A percentile compares a stretch with the other conserved stretches of the same genome.
Conservation (phyloP, 30 jellyfish, hydroid and myxozoan species). For the Aurelia aurita region DNA sequence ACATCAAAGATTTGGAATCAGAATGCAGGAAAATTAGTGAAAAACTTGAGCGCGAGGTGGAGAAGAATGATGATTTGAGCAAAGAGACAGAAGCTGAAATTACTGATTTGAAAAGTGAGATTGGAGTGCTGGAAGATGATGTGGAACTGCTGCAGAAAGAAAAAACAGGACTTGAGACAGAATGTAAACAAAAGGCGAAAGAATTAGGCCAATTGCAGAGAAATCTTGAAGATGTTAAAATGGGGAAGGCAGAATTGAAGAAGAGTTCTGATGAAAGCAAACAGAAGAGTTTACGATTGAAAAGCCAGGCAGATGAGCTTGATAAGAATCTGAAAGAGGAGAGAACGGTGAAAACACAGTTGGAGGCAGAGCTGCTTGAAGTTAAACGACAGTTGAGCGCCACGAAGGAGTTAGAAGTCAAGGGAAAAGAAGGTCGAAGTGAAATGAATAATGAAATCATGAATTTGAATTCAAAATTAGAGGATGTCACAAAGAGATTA, state of each 20-base stretch:
- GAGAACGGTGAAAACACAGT: not conserved
- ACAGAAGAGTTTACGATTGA: constrained; percentile 8
- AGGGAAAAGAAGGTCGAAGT: constrained; percentile 54
- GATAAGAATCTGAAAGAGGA: constrained; percentile 27
- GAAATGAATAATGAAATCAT: constrained; percentile 25
- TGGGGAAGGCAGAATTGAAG: constrained; percentile 4
- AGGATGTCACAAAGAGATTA: constrained; percentile 1
- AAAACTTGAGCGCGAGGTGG: constrained; percentile 1
- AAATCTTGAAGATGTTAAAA: constrained; percentile 18
- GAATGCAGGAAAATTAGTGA: constrained; percentile 33
- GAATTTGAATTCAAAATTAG: constrained; percentile 4
- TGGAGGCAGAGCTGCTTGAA: constrained; percentile 43
- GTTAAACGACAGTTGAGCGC: constrained; percentile 64
- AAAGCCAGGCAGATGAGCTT: constrained; percentile 16
- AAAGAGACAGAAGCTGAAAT: constrained; percentile 34
- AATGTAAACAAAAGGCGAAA: constrained; percentile 10
- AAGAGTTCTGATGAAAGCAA: constrained; percentile 27
- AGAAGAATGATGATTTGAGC: not conserved
- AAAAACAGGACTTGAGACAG: not conserved
- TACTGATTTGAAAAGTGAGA: constrained; percentile 15
- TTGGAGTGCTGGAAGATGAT: constrained; percentile 22
- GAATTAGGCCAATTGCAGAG: constrained; percentile 15
- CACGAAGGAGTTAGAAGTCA: constrained; percentile 42
- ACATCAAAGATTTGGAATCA: constrained; percentile 34
- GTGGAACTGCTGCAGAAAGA: constrained; percentile 26